phyloP scores from a whole-genome alignment of 2,113 vertebrate genomes.

The Tachycineta bicolor region DNA sequence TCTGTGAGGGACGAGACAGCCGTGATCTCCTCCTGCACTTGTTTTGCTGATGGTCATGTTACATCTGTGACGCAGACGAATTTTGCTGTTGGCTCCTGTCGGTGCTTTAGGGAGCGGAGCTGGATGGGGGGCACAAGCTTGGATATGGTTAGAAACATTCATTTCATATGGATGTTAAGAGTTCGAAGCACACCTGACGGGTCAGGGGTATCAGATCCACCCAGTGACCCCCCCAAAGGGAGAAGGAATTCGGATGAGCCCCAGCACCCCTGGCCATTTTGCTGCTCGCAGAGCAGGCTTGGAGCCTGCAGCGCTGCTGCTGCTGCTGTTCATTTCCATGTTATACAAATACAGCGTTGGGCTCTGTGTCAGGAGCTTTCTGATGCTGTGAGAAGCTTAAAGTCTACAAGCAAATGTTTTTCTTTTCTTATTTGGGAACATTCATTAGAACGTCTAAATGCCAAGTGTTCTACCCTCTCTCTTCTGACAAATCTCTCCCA shows the following conservation, averaged over 20 bases:
- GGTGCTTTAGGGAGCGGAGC: neutral
- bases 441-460: neutral
- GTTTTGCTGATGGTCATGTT: slow-evolving; percentile 54
- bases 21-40: slow-evolving; percentile 25
- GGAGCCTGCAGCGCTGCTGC: slow-evolving; percentile 35
- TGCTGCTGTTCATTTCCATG: slow-evolving; percentile 67
- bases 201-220: neutral
- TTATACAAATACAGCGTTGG: slow-evolving; percentile 27
- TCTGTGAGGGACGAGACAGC: slow-evolving; percentile 7
- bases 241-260: neutral
- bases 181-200: neutral
- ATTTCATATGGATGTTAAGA: neutral
- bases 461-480: neutral
- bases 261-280: slow-evolving; percentile 56
- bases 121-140: slow-evolving; percentile 23
- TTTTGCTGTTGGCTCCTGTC: slow-evolving; percentile 29
- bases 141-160: neutral
- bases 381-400: slow-evolving; percentile 50
- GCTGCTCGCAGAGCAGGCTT: slow-evolving; percentile 27
- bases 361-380: slow-evolving; percentile 50
- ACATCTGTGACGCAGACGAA: slow-evolving; percentile 66
- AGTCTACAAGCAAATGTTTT: slow-evolving; percentile 20
- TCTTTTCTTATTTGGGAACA: slow-evolving; percentile 21
- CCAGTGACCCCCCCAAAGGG: neutral
- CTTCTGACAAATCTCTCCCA: neutral